Conservation (phyloP, 1,140 invertebrate genomes). For the Aphelinus certus region DNA sequence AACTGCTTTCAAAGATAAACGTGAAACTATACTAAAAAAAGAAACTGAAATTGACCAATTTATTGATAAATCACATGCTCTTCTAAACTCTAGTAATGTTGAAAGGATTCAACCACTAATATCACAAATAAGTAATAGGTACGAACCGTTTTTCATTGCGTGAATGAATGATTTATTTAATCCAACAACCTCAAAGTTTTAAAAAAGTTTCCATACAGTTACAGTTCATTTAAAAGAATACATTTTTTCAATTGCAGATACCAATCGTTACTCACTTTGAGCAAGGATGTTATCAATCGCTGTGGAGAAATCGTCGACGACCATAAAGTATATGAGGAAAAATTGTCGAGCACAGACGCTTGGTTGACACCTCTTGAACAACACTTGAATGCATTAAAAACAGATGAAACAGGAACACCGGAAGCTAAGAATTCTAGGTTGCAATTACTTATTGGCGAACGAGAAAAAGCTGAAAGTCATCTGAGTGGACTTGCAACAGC, state of each 20-base stretch:
- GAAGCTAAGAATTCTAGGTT: conserved; percentile 74
- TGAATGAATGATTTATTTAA: background rate
- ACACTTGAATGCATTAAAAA: conserved; percentile 71
- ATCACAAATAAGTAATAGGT: conserved; percentile 86
- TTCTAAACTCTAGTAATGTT: conserved; percentile 85
- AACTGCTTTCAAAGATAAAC: conserved; percentile 76
- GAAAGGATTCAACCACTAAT: conserved; percentile 88
- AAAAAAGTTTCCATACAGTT: background rate
- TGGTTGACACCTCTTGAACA: conserved; percentile 84
- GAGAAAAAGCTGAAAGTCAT: conserved; percentile 83
- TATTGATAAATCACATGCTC: conserved; percentile 86
- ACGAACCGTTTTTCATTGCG: background rate
- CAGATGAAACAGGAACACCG: conserved; percentile 60
- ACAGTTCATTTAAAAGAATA: conserved; percentile 10
- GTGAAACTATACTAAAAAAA: conserved; percentile 78
- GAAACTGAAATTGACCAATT: conserved; percentile 88
- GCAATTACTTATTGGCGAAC: conserved; percentile 82
- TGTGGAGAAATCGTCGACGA: conserved; percentile 88
- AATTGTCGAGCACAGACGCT: conserved; percentile 76
- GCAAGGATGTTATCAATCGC: conserved; percentile 88
- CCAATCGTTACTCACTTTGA: conserved; percentile 81
- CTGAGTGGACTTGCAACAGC: conserved; percentile 76
- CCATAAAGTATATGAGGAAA: conserved; percentile 83
- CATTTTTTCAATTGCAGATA: conserved; percentile 67
- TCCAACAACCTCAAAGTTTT: conserved; percentile 17